These are phyloP conservation scores for Amblyteles armatorius DNA, from an alignment of 2,888 invertebrate species.

Conservation along the genomic window DNA sequence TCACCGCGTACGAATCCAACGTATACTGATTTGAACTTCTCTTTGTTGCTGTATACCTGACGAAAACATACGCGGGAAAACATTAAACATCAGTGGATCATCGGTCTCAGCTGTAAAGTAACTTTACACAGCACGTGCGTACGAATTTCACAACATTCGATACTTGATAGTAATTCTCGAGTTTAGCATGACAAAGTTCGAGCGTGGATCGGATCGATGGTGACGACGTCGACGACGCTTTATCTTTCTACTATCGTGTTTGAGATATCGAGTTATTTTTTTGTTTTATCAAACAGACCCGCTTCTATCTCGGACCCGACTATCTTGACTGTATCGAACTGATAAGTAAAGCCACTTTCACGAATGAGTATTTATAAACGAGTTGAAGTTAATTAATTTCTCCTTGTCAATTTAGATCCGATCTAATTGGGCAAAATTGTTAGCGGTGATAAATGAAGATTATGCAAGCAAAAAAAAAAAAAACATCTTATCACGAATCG, in stretches of 20 bases:
- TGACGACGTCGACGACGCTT: slow-evolving; percentile 34
- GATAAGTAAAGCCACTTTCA: not conserved
- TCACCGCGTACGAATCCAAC: slow-evolving; percentile 82
- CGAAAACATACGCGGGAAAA: not conserved
- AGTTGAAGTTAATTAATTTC: not conserved
- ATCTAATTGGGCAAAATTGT: not conserved
- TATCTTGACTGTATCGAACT: not conserved
- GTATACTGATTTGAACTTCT: slow-evolving; percentile 78
- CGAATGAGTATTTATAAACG: not conserved
- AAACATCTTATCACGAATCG: not conserved
- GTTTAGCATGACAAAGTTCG: slow-evolving; percentile 30
- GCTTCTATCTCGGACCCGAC: slow-evolving; percentile 13
- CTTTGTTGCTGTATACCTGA: slow-evolving; percentile 77
- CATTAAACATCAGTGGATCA: not conserved
- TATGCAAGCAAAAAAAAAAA: not conserved
- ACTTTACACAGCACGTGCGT: not conserved
- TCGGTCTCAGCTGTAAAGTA: not conserved
- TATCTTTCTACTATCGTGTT: slow-evolving; percentile 33
- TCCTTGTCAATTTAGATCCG: not conserved
- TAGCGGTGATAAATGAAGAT: too few species aligned
- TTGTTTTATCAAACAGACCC: slow-evolving; percentile 12
- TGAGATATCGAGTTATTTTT: slow-evolving; percentile 5
- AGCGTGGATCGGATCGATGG: slow-evolving; percentile 3
- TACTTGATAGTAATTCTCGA: slow-evolving; percentile 19
- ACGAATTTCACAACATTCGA: not conserved